Evolutionary conservation across 2,888 invertebrate genomes (phyloP).

Genomic region (Conistra vaccinii): DNA sequence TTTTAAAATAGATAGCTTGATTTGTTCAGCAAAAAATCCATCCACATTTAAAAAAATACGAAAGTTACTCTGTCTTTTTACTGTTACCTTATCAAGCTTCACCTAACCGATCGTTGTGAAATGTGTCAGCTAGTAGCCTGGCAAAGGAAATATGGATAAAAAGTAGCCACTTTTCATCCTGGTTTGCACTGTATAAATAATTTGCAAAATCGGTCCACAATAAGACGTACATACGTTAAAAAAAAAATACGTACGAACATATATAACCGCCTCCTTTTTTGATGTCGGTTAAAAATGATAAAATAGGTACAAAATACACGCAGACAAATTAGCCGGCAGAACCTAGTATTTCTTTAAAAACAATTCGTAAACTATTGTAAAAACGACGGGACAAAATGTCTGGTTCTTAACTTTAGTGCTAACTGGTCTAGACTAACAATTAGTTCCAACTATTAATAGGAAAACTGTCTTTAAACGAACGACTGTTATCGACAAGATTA

Average conservation of each 20-base stretch:
- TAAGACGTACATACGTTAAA: no score
- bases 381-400: conserved; percentile 10
- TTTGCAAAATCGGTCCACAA: no score
- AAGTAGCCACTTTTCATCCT: no score
- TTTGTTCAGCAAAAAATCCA: background rate
- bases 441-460: conserved; percentile 41
- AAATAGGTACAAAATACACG: background rate
- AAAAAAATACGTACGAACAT: no score
- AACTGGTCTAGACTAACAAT: conserved; percentile 50
- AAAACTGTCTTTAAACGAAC: conserved; percentile 29
- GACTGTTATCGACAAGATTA: conserved; percentile 49
- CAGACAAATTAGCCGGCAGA: background rate
- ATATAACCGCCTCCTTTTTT: no score
- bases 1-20: background rate
- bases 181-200: no score
- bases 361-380: background rate
- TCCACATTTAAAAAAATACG: background rate
- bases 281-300: no score
- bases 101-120: background rate
- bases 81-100: no score
- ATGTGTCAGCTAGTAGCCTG: no score
- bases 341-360: background rate
- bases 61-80: no score
- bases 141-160: no score
- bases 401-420: conserved; percentile 14